Base-by-base conservation (phyloP, 1,140 invertebrate genomes). In the Drosophila varians region DNA sequence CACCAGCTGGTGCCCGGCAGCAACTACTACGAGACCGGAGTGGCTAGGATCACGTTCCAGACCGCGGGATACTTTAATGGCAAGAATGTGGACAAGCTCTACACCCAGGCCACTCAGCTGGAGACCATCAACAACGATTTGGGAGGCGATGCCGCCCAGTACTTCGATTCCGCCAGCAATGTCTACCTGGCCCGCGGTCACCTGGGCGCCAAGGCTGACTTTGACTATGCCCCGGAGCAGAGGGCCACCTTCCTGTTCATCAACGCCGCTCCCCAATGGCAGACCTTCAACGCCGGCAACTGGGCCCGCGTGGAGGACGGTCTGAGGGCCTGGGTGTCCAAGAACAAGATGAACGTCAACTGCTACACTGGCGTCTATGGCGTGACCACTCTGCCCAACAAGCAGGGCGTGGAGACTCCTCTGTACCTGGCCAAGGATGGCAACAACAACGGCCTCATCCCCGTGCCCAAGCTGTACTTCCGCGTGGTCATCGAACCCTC, bases 151-250 rank as follows among this genome's bases (percentile, higher is more conserved):
- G 80, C 74, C 1, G 73, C 36, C 1, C 49, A 79, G 38, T 90
- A 89, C 34, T 90, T 91, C 19, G 61, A 91, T n/a, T 46, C 18
- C 11, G 34, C 38, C 14, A 5, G 46, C 2, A 70, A 88, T 55
- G 62, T 90, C 5, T 94, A 78, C 74, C 72, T 95, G 47, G 92
- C 94, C 0, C 92, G 94, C 31, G 95, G 95, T 18, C 95, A 96
- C 73, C 90, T 95, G n/a, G 91, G 93, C 0, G 94, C 95, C 21
- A 94, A 95, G 77, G 93, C 92, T 26, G 94, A 96, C 77, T 94
- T 93, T 45, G 91, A 95, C 1, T 94, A 93, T 64, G 94, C 92
- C 0, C 89, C 92, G 9, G 93, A 94, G 47, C 94, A 95, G 78
- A 92, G 93, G 1, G 91, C 93, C n/a, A 94, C 94, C 2, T 95